Evolutionary conservation across 2,797 vertebrate genomes (phyloP).

Genomic region (Amblyopsis hoosieri): DNA sequence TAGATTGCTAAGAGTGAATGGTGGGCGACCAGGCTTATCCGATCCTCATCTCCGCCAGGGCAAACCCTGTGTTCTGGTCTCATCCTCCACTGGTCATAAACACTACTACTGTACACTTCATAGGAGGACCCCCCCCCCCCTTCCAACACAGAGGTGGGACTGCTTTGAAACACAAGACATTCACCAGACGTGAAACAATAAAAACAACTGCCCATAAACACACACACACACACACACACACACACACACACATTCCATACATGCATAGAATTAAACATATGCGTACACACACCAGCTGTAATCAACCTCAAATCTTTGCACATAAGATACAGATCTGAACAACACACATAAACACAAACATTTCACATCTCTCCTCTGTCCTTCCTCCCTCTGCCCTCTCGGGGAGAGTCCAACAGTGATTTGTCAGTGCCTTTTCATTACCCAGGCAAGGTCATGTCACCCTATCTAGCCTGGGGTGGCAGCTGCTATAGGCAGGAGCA

Average conservation of each 20-base stretch:
- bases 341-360: constrained; percentile 5
- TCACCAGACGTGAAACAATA: background rate
- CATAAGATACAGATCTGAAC: no score
- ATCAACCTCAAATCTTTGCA: background rate
- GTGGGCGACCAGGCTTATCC: constrained; percentile 65
- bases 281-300: background rate
- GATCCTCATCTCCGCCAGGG: constrained; percentile 68
- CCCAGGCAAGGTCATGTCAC: constrained; percentile 70
- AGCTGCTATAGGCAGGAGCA: constrained; percentile 62
- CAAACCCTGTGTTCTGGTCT: constrained; percentile 57
- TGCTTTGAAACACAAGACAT: background rate
- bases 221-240: no score
- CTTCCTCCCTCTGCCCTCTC: constrained; percentile 29
- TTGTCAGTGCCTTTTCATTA: constrained; percentile 76
- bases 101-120: no score
- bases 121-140: no score
- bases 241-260: constrained; percentile 13
- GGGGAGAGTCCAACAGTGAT: constrained; percentile 67
- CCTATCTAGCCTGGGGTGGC: constrained; percentile 70
- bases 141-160: no score
- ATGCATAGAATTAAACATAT: background rate
- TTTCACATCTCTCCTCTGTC: constrained; percentile 35
- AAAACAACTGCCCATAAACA: no score
- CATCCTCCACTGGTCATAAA: background rate
- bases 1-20: constrained; percentile 64